Conservation (phyloP, 2,113 vertebrate genomes). For the Paedocypris sp. region DNA sequence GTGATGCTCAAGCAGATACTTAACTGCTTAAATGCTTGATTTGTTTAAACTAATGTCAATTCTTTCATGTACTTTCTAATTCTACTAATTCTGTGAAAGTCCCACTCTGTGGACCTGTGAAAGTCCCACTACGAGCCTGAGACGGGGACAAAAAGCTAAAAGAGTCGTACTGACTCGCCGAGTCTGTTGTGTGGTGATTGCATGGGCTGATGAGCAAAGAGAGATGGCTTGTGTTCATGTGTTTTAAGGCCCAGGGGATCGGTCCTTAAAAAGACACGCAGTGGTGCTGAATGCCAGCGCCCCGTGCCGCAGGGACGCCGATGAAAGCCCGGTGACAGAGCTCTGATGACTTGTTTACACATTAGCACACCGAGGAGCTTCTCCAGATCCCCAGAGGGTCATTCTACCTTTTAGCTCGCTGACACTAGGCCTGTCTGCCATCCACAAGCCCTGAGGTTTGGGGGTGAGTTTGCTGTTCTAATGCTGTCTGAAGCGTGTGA, state of each 20-base stretch:
- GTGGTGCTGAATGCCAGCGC: constrained; percentile 70
- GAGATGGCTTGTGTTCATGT: constrained; percentile 59
- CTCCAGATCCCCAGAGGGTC: constrained; percentile 14
- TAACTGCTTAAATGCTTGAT: too few relatives aligned
- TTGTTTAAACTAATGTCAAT: too few relatives aligned
- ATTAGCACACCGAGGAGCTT: constrained; percentile 53
- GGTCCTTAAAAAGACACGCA: constrained; percentile 61
- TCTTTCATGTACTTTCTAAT: too few relatives aligned
- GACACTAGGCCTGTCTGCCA: constrained; percentile 12
- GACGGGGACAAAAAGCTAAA: constrained; percentile 70
- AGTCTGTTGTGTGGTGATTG: constrained; percentile 65
- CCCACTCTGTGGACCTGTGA: too few relatives aligned
- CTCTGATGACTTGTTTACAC: constrained; percentile 80
- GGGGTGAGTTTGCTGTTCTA: too few relatives aligned
- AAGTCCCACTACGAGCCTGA: constrained; percentile 66
- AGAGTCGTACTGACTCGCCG: constrained; percentile 50
- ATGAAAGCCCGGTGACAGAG: constrained; percentile 66
- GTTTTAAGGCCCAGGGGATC: constrained; percentile 21
- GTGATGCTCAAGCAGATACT: constrained; percentile 26
- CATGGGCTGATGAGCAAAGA: constrained; percentile 77
- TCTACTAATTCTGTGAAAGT: too few relatives aligned
- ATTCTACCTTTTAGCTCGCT: constrained; percentile 31
- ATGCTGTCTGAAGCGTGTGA: too few relatives aligned
- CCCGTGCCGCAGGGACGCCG: constrained; percentile 68
- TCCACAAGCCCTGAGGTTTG: too few relatives aligned